Percentiles rank a stretch among this genome's conserved stretches.
Evolutionary conservation across 1,140 invertebrate species (phyloP).

Genomic region (Drosophila prosaltans): DNA sequence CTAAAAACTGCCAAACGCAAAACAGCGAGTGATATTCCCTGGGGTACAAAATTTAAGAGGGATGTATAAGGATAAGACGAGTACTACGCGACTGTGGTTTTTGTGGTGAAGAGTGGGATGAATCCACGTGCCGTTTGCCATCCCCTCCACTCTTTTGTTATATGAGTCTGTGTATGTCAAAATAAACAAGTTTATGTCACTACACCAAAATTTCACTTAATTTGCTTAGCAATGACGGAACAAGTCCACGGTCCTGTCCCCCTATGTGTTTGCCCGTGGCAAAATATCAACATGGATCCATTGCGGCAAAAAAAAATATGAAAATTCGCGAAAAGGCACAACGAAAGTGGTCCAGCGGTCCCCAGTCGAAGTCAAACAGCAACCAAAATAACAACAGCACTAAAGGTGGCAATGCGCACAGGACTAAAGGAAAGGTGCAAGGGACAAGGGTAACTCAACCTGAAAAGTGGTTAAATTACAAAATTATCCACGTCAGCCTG

Average conservation of each 20-base stretch:
- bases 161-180: conserved; percentile 72
- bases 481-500: conserved; percentile 80
- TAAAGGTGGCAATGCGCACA: conserved; percentile 23
- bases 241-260: conserved; percentile 1
- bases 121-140: conserved; percentile 12
- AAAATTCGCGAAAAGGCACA: conserved; percentile 36
- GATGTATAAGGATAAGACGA: conserved; percentile 1
- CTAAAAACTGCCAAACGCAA: conserved; percentile 14
- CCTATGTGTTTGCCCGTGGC: not conserved
- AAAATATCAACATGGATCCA: not conserved
- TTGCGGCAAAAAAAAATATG: conserved; percentile 5
- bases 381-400: conserved; percentile 19
- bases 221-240: conserved; percentile 64
- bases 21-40: conserved; percentile 3
- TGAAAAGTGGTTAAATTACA: conserved; percentile 83
- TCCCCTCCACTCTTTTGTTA: conserved; percentile 8
- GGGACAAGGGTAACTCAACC: conserved; percentile 71
- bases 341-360: conserved; percentile 44
- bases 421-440: conserved; percentile 1
- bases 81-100: conserved; percentile 13
- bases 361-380: conserved; percentile 62
- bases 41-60: conserved; percentile 16
- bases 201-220: conserved; percentile 80
- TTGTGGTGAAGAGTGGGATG: conserved; percentile 17
- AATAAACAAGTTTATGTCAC: conserved; percentile 82